Conservation (phyloP, 37 sponge, comb jelly and placozoan species). For the Beroe forskalii region DNA sequence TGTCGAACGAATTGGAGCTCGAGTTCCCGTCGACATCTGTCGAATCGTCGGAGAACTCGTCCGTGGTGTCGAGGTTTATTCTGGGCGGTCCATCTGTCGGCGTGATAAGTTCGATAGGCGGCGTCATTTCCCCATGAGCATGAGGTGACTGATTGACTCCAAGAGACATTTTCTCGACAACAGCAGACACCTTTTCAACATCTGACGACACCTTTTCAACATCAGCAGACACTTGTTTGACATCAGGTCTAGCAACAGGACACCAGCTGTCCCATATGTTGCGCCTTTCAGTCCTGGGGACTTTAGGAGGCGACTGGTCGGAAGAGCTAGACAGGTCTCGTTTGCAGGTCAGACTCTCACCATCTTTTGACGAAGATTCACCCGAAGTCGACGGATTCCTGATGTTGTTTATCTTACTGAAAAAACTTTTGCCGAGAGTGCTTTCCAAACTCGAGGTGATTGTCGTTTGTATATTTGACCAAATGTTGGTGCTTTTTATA, state of each 20-base stretch:
- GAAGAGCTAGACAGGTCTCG: neutral
- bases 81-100: neutral
- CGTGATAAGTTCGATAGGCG: neutral
- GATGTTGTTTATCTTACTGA: neutral
- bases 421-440: neutral
- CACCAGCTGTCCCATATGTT: constrained; percentile 2
- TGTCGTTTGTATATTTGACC: neutral
- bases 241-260: neutral
- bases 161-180: too few relatives aligned
- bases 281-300: neutral
- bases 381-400: neutral
- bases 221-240: neutral
- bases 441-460: neutral
- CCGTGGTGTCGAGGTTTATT: neutral
- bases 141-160: too few relatives aligned
- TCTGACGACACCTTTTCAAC: neutral
- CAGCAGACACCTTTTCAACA: neutral
- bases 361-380: constrained; percentile 8
- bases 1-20: neutral
- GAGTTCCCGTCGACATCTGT: neutral
- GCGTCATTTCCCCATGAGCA: neutral
- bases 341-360: neutral
- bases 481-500: neutral
- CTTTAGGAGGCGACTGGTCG: neutral
- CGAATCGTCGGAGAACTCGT: neutral